phyloP scores from a whole-genome alignment of 1,140 invertebrate species.

The Chelonus insularis region DNA sequence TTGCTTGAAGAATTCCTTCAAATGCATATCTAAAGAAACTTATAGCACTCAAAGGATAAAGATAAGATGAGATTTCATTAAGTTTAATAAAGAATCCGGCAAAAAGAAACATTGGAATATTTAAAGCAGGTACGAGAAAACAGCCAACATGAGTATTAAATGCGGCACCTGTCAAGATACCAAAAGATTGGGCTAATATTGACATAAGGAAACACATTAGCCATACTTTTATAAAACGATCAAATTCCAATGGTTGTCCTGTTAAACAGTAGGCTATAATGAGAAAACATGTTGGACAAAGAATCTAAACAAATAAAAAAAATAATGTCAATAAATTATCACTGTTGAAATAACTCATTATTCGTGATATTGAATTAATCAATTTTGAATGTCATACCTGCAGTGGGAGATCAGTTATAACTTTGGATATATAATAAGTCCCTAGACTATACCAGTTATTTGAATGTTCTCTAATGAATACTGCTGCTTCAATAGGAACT shows the following conservation, averaged over 20 bases:
- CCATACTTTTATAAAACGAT: conserved; percentile 72
- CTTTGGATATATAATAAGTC: conserved; percentile 82
- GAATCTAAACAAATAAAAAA: conserved; percentile 66
- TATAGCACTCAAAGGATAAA: conserved; percentile 71
- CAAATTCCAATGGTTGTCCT: conserved; percentile 72
- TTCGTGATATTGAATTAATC: too few species aligned
- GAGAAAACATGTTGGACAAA: conserved; percentile 75
- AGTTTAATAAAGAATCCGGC: conserved; percentile 84
- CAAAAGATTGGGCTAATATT: conserved; percentile 78
- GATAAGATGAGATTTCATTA: conserved; percentile 71
- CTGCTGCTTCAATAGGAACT: conserved; percentile 84
- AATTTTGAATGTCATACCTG: too few species aligned
- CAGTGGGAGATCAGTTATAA: conserved; percentile 83
- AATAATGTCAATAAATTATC: too few species aligned
- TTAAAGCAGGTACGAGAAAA: conserved; percentile 78
- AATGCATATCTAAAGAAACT: conserved; percentile 82
- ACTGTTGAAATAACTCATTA: too few species aligned
- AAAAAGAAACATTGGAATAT: conserved; percentile 84
- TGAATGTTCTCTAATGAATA: conserved; percentile 83
- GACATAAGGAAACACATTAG: conserved; percentile 71
- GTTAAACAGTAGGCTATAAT: conserved; percentile 81
- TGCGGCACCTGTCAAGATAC: conserved; percentile 74
- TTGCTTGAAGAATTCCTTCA: conserved; percentile 73
- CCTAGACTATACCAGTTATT: conserved; percentile 89
- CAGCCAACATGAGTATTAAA: conserved; percentile 73